Base-by-base conservation (phyloP, 53 echinoderm and acorn worm species). In the Mesocentrotus franciscanus region DNA sequence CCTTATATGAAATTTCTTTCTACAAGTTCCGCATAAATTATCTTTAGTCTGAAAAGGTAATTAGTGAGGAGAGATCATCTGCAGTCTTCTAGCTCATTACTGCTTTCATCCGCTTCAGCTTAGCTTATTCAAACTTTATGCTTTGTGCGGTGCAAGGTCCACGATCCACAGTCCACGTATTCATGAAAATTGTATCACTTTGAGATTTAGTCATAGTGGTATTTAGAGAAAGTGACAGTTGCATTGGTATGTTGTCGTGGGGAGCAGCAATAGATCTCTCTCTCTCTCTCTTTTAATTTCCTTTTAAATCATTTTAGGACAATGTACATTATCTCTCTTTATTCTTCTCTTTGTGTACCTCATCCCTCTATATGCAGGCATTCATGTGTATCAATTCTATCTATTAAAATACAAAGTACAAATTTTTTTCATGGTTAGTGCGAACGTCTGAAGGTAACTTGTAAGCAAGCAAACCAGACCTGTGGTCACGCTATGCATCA, bases 51-150 rank as follows among this genome's bases (percentile, higher is more conserved):
- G 49, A 49, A 49, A 49, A 49, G 49, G 49, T 7, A 4, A 49
- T 30, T 34, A 18, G 20, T 9, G 16, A 24, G 24, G 61, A 91
- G 61, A 91, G 91, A 35, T 91, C 26, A 91, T 91, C 58, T 34
- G 9, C 1, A 58, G 56, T 87, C 87, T 58, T 87, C 87, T 87
- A 58, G 58, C 27, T 87, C 87, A 87, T 87, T 87, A 27, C 27
- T 58, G 58, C 13, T 26, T 87, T 58, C 87, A 87, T 59, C 87
- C 58, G 59, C 87, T 15, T 27, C 2, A n/a, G 57, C 27, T 27
- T 27, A 87, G 87, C 39, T 8, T 84, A 27, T 57, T 59, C 57
- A 58, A 22, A 58, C 58, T 87, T 14, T 8, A 49, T 24, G 22
- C 84, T 55, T 84, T 22, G 55, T 83, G 3, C 84, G 1, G 13